Percentiles rank a stretch among this genome's conserved stretches.
phyloP scores from a whole-genome alignment of 2,888 invertebrate species.

The Smittia aterrima region DNA sequence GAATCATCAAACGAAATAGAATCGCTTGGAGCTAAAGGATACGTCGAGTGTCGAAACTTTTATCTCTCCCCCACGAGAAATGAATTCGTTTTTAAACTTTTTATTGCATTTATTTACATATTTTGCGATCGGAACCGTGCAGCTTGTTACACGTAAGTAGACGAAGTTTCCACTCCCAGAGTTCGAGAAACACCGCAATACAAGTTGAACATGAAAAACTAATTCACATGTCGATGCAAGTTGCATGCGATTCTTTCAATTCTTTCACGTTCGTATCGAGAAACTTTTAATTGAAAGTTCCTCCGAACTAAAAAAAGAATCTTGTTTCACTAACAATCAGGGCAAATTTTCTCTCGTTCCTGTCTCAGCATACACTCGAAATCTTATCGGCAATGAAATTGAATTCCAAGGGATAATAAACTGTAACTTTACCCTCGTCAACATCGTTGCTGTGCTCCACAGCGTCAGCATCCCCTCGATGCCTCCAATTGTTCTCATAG shows the following conservation, averaged over 20 bases:
- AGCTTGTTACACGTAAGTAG: no score
- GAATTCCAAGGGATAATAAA: neutral
- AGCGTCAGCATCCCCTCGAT: neutral
- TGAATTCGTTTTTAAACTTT: neutral
- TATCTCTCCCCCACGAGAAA: no score
- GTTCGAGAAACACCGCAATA: neutral
- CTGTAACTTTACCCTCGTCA: neutral
- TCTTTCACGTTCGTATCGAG: neutral
- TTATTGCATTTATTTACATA: neutral
- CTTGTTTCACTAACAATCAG: neutral
- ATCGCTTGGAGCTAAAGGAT: no score
- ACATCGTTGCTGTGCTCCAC: no score
- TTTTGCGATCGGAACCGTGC: no score
- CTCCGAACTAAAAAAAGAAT: no score
- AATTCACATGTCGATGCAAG: conserved; percentile 4
- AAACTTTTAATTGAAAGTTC: conserved; percentile 19
- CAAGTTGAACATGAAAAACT: neutral
- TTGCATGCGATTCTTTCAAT: neutral
- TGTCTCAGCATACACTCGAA: neutral
- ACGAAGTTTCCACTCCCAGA: neutral
- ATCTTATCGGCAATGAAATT: conserved; percentile 2
- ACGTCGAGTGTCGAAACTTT: no score
- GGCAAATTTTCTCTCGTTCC: neutral
- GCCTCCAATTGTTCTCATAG: neutral
- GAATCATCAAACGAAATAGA: no score